Percentiles rank a stretch among this genome's conserved stretches.
phyloP scores from a whole-genome alignment of 2,888 invertebrate species.

The Deilephila elpenor region DNA sequence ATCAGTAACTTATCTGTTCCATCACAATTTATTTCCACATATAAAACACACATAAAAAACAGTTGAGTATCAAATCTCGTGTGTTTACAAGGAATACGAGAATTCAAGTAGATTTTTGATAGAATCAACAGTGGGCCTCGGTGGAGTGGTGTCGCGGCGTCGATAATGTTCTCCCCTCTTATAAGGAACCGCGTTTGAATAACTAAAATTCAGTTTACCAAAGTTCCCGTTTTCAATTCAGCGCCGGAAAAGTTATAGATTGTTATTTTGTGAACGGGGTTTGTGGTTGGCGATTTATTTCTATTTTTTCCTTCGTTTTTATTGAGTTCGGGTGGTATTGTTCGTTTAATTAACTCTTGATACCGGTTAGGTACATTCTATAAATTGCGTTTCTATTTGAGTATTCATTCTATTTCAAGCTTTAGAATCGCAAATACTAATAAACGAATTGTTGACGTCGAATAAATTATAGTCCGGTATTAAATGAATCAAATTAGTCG shows the following conservation, averaged over 20 bases:
- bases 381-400: too few species aligned
- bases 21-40: too few species aligned
- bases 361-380: too few species aligned
- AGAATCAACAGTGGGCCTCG: conserved; percentile 77
- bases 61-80: conserved; percentile 35
- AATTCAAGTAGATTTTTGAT: conserved; percentile 77
- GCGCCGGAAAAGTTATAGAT: conserved; percentile 75
- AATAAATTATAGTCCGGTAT: too few species aligned
- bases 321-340: neutral
- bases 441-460: neutral
- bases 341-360: conserved; percentile 5
- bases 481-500: neutral
- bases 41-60: neutral
- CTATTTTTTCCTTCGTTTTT: conserved; percentile 38
- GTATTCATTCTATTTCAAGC: neutral
- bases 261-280: conserved; percentile 72
- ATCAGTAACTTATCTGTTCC: too few species aligned
- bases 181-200: conserved; percentile 70
- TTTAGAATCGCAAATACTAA: neutral
- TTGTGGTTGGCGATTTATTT: conserved; percentile 45
- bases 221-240: conserved; percentile 66
- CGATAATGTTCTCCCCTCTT: conserved; percentile 76
- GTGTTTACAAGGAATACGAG: conserved; percentile 46
- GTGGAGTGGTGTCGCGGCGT: conserved; percentile 72
- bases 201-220: conserved; percentile 78